A percentile compares a stretch with the other conserved stretches of the same genome.
These are phyloP conservation scores for Orthosia gracilis DNA, from an alignment of 2,888 invertebrate species.

Conservation along the genomic window DNA sequence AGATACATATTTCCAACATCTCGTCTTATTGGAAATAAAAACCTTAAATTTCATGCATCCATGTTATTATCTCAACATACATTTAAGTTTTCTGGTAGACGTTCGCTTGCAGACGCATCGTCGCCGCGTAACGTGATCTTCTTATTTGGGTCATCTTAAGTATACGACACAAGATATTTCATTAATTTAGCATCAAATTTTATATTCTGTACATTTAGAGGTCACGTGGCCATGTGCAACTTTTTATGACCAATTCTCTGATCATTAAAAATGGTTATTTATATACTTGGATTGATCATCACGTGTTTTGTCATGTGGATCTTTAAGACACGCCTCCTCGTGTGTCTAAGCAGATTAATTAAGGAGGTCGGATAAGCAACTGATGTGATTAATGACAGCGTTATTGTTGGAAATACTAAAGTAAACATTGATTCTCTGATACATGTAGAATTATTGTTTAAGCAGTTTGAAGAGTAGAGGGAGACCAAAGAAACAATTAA, in stretches of 20 bases:
- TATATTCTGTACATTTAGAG: conserved; percentile 47
- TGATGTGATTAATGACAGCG: background rate
- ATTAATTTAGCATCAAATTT: conserved; percentile 37
- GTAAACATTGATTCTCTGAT: background rate
- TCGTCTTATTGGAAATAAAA: background rate
- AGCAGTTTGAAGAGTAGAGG: background rate
- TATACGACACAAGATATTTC: conserved; percentile 49
- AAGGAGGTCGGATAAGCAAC: background rate
- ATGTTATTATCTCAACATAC: conserved; percentile 4
- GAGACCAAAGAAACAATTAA: background rate
- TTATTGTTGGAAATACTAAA: background rate
- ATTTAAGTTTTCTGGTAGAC: conserved; percentile 28
- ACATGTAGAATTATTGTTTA: background rate
- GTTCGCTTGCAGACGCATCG: conserved; percentile 51
- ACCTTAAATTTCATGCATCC: conserved; percentile 7
- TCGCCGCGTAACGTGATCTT: conserved; percentile 55
- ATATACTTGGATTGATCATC: conserved; percentile 16
- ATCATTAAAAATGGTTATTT: conserved; percentile 30
- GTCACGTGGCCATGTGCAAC: conserved; percentile 35
- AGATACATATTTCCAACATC: background rate
- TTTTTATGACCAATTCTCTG: conserved; percentile 42
- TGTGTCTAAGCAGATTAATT: conserved; percentile 15
- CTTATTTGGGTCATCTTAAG: conserved; percentile 59
- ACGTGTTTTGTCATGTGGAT: conserved; percentile 47
- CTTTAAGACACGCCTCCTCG: conserved; percentile 13